Evolutionary conservation across 2,888 invertebrate species (phyloP), one percentile per base, ranked within the genome.

Genomic region (Aricia artaxerxes): DNA sequence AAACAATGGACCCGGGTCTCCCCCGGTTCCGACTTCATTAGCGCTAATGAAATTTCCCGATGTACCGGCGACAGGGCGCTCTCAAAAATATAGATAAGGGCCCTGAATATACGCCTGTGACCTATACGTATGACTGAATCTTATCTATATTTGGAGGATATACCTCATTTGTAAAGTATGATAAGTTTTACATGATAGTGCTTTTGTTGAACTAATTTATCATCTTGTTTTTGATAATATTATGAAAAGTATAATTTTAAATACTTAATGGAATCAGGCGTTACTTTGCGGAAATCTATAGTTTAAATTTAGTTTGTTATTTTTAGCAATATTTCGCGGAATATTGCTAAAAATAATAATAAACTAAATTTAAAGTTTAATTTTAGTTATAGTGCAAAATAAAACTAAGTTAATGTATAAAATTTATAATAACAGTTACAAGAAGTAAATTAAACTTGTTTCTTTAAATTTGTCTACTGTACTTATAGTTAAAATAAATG

Each of bases 41-140:
- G 76, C 76, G 76, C 76, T 76, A 76, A 76, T 76, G 76, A 76
- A 76, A 57, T 76, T 57, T 76, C 57, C 57, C 57, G 49, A 76
- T 76, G 49, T 76, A 76, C 76, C 16, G 76, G 31, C 76, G 16
- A 53, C 76, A 76, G 76, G 49, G 31, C 16, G 49, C 57, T 35
- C 35, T 76, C 53, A 76, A 76, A 76, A 76, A 57, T 75, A 75
- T 49, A 53, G 75, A 75, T 76, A 76, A 76, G 53, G 13, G 53
- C 53, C 31, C 76, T 57, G 35, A 73, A 73, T 73, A 53, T 73
- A 24, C n/a, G n/a, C 6, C n/a, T 73, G 40, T 16, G 73, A 73
- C 24, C n/a, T 44, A 44, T n/a, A 40, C n/a, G n/a, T n/a, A 38
- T 73, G 44, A 44, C 16, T 57, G 4, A 16, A 44, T 44, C 2